Evolutionary conservation across 2,888 invertebrate species (phyloP).

Genomic region (Idaea dimidiata): DNA sequence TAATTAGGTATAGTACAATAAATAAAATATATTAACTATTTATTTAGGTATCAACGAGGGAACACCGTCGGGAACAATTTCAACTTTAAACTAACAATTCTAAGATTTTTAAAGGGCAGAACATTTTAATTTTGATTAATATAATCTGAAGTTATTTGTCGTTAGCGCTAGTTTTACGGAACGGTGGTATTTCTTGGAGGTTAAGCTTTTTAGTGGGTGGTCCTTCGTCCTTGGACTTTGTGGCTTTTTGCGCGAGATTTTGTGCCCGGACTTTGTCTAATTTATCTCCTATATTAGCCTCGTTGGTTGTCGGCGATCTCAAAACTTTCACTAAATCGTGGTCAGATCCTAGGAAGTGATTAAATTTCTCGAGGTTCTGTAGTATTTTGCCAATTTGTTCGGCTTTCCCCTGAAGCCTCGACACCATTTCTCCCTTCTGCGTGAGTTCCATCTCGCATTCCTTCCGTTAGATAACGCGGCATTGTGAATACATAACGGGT

Average conservation of each 20-base stretch:
- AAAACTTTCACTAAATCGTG: conserved; percentile 78
- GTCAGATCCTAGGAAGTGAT: conserved; percentile 84
- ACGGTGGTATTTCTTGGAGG: conserved; percentile 79
- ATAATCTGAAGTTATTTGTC: conserved; percentile 36
- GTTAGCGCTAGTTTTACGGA: conserved; percentile 56
- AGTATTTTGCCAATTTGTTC: conserved; percentile 97
- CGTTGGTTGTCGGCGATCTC: conserved; percentile 71
- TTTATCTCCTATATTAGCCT: conserved; percentile 59
- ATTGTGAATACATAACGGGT: conserved; percentile 72
- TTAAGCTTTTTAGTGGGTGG: conserved; percentile 78
- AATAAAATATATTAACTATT: background rate
- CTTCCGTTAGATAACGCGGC: conserved; percentile 81
- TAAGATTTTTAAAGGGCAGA: conserved; percentile 2
- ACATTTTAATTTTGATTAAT: background rate
- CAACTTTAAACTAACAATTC: conserved; percentile 15
- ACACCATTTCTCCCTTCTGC: conserved; percentile 97
- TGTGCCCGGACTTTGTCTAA: conserved; percentile 67
- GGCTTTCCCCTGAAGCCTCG: conserved; percentile 96
- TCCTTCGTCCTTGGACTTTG: conserved; percentile 77
- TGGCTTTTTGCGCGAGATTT: conserved; percentile 64
- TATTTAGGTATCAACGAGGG: conserved; percentile 34
- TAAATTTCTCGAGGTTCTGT: conserved; percentile 93
- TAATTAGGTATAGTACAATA: conserved; percentile 27
- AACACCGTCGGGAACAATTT: conserved; percentile 46
- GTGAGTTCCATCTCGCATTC: conserved; percentile 97